These are phyloP conservation scores for Ciconia boyciana DNA, from an alignment of 2,113 vertebrate species.

Conservation along the genomic window DNA sequence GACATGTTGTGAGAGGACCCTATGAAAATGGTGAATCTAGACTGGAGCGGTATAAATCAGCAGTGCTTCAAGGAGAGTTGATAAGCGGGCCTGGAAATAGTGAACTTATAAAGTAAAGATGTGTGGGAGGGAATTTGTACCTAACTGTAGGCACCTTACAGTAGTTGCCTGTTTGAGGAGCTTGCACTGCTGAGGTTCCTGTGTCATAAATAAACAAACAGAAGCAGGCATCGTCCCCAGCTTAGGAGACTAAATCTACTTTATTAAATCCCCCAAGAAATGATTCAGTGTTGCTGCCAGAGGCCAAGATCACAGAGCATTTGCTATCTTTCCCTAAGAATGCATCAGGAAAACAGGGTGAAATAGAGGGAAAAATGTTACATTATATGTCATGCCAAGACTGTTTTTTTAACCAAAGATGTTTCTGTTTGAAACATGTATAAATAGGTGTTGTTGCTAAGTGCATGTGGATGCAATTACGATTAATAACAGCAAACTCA, in stretches of 20 bases:
- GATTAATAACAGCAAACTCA: background rate
- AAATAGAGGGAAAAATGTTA: background rate
- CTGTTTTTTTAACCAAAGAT: background rate
- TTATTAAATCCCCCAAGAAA: background rate
- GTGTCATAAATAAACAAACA: background rate
- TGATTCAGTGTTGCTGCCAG: background rate
- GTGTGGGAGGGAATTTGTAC: background rate
- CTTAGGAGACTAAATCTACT: background rate
- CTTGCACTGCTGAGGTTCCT: background rate
- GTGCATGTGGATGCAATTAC: background rate
- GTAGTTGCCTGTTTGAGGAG: background rate
- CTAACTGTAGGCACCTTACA: background rate
- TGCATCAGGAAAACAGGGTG: background rate
- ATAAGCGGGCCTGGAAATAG: background rate
- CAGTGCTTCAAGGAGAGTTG: background rate
- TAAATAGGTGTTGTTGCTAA: conserved; percentile 5
- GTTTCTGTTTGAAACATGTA: background rate
- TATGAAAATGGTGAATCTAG: background rate
- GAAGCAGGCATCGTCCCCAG: background rate
- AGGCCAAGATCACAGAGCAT: background rate
- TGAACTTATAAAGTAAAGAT: background rate
- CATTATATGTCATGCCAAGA: background rate
- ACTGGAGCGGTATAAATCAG: background rate
- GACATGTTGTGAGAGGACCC: background rate
- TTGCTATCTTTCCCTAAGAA: background rate